Evolutionary conservation across 2,888 invertebrate species (phyloP), one percentile per base, ranked within the genome.

Genomic region (Xanthostigma xanthostigma): DNA sequence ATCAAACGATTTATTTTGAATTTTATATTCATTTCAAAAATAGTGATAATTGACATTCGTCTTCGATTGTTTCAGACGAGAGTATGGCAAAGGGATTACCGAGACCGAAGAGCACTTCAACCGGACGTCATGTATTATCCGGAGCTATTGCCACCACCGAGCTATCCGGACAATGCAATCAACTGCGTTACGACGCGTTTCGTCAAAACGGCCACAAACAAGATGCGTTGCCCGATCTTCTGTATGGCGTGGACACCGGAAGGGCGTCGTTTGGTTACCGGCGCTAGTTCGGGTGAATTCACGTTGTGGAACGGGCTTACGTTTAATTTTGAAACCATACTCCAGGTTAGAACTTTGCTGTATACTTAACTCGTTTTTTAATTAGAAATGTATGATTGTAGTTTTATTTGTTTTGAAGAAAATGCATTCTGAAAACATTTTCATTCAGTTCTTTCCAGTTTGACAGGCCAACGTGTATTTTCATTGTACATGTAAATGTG

Each of bases 291-390:
- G 49, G 98, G 98, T 41, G 98, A 99, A 70, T 98, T 99, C 63
- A 99, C 98, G 0, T 72, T 99, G 3, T 99, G 98, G 98, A 98
- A 98, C 74, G 98, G 98, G 35, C 77, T 98, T 34, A 98, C 97
- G n/a, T 99, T 98, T 70, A 99, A 98, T 72, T 99, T 99, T 72
- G 98, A 99, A 74, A 99, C 98, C n/a, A 99, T 99, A 66, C 74
- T 98, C 44, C 98, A 98, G 80, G 91, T 90, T 67, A 60, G 64
- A 60, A 48, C 27, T 27, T 27, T 27, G 27, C 27, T 27, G 27
- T 27, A 27, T 27, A 27, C 27, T 36, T 36, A 34, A 14, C 11
- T 33, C 8, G 14, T 27, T 27, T 27, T 6, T 27, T 27, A 27
- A 27, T 27, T 27, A 14, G 35, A 44, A 50, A 40, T 43, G 27